Evolutionary conservation across 2,888 invertebrate species (phyloP).

Genomic region (Copidosoma aretas): DNA sequence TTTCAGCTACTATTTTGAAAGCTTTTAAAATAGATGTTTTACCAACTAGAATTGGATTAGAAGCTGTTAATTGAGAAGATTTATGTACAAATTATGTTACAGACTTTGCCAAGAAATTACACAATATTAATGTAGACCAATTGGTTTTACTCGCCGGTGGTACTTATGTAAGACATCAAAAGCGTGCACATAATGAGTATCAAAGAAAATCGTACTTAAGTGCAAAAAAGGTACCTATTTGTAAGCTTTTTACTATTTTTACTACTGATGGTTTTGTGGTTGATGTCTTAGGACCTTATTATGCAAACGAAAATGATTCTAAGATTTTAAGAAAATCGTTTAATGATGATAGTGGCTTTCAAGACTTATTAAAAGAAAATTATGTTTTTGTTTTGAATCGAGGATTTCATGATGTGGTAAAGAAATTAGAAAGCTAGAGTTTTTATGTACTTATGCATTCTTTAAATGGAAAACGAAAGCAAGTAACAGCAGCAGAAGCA

Average conservation of each 20-base stretch:
- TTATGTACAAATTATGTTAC: constrained; percentile 29
- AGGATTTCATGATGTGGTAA: constrained; percentile 29
- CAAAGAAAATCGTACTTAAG: neutral
- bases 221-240: constrained; percentile 27
- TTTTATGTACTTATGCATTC: too few relatives aligned
- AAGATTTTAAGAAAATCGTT: neutral
- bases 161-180: constrained; percentile 35
- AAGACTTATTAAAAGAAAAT: constrained; percentile 18
- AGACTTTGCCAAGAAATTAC: constrained; percentile 21
- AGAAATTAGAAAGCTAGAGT: neutral
- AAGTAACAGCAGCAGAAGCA: too few relatives aligned
- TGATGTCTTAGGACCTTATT: constrained; percentile 30
- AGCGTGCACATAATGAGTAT: constrained; percentile 25
- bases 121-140: constrained; percentile 16
- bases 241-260: constrained; percentile 34
- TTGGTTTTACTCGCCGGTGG: constrained; percentile 34
- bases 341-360: constrained; percentile 4
- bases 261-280: constrained; percentile 32
- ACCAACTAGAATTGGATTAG: constrained; percentile 21
- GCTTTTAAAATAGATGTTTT: too few relatives aligned
- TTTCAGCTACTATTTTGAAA: too few relatives aligned
- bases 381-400: constrained; percentile 45
- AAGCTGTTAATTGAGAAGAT: constrained; percentile 24
- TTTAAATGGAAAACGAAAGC: too few relatives aligned
- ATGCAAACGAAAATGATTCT: constrained; percentile 34